A percentile compares a stretch with the other conserved stretches of the same genome.
Conservation (phyloP, 2,888 invertebrate species). For the Mesochorus sp. region DNA sequence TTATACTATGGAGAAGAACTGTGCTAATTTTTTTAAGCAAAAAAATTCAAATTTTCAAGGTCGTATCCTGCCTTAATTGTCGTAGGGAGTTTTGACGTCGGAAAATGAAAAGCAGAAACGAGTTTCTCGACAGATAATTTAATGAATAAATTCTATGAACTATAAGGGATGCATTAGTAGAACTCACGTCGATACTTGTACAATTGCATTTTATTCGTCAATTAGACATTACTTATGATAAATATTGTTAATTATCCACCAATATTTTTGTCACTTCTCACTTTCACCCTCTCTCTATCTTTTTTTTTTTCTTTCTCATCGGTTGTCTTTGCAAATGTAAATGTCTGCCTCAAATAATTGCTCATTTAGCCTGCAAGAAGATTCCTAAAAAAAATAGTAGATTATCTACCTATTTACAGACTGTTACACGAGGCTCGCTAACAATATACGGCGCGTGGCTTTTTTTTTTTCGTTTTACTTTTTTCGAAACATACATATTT, state of each 20-base stretch:
- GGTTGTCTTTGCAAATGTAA: constrained; percentile 39
- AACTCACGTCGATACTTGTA: constrained; percentile 60
- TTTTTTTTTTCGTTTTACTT: constrained; percentile 6
- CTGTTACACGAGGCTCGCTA: constrained; percentile 56
- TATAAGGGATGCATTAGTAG: no score
- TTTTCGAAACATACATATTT: constrained; percentile 58
- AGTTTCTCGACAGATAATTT: background rate
- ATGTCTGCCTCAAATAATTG: constrained; percentile 39
- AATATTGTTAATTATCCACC: constrained; percentile 62
- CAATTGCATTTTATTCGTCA: constrained; percentile 60
- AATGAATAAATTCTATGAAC: constrained; percentile 14
- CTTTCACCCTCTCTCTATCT: constrained; percentile 1
- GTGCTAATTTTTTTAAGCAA: no score
- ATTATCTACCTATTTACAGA: constrained; percentile 62
- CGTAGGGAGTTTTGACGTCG: no score
- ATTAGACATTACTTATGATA: constrained; percentile 55
- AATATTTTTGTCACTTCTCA: constrained; percentile 30
- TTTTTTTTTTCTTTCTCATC: constrained; percentile 25
- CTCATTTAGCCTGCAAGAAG: constrained; percentile 48
- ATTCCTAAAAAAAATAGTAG: constrained; percentile 60
- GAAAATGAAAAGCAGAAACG: no score
- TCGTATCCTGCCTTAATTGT: no score
- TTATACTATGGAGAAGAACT: no score
- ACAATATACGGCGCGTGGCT: constrained; percentile 42
- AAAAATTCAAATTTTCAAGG: no score